Percentiles rank a stretch among this genome's conserved stretches.
These are phyloP conservation scores for Thymallus thymallus DNA, from an alignment of 2,113 vertebrate genomes.

Conservation along the genomic window DNA sequence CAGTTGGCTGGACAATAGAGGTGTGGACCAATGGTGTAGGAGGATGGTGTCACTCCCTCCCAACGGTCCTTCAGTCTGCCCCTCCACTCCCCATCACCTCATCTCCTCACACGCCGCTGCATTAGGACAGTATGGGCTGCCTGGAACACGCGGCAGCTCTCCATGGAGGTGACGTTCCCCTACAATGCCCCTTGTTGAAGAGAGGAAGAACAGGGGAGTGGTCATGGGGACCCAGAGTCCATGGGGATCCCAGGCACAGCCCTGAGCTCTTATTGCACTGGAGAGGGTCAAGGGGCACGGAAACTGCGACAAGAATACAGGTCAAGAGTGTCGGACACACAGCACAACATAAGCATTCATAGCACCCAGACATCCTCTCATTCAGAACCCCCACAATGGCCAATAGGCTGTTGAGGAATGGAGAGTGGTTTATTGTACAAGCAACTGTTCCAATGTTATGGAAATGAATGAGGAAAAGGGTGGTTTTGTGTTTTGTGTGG, in stretches of 20 bases:
- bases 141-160: no score
- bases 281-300: slow-evolving; percentile 27
- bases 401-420: slow-evolving; percentile 39
- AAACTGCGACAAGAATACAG: slow-evolving; percentile 38
- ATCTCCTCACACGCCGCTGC: not conserved
- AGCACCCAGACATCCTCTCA: no score
- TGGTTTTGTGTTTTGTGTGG: slow-evolving; percentile 47
- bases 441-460: slow-evolving; percentile 66
- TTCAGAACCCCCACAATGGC: slow-evolving; percentile 38
- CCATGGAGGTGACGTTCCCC: no score
- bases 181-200: no score
- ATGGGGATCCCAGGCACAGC: slow-evolving; percentile 23
- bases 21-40: no score
- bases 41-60: no score
- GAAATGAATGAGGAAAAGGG: slow-evolving; percentile 59
- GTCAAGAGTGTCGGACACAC: slow-evolving; percentile 63
- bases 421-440: slow-evolving; percentile 58
- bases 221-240: slow-evolving; percentile 10
- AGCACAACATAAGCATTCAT: slow-evolving; percentile 41
- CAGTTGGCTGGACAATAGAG: no score
- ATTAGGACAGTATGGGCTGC: no score
- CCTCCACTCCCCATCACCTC: not conserved
- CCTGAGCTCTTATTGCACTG: no score
- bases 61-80: not conserved
- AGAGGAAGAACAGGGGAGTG: slow-evolving; percentile 22